Base-by-base conservation (phyloP, 2,888 invertebrate genomes). In the Noctua janthina region DNA sequence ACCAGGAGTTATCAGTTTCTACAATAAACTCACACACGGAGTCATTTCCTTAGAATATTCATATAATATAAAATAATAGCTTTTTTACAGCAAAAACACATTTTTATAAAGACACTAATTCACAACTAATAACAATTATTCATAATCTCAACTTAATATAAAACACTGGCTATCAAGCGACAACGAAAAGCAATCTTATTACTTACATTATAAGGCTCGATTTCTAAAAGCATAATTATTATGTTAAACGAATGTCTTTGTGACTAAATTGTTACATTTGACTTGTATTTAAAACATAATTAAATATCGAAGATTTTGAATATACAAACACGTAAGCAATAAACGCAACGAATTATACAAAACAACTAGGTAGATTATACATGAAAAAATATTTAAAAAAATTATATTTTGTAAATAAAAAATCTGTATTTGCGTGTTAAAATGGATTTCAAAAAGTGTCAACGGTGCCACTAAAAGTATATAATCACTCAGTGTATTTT, bases 171-270 rank as follows among this genome's bases (percentile, higher is more conserved):
- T 76, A 76, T 78, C 66, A 85, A 87, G 87, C 78, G 74, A 81
- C 70, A 80, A 23, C 39, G 39, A 78, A 90, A 90, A 92, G 91
- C 92, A 93, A 93, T 91, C 84, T 91, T 90, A 94, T 93, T 93
- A 92, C 92, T 92, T 71, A 90, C 13, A 79, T 78, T 85, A 90
- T 92, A 93, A 91, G 89, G 90, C 91, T 76, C 87, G 78, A 82
- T 85, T 88, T 86, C 35, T 73, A 82, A 73, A 46, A 75, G 46
- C 73, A 70, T 76, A 64, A 64, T 29, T 35, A 51, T 74, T 82
- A 69, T 46, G n/a, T 51, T 76, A 56, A 70, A 81, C 62, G 54
- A 76, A 79, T 78, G 75, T 78, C 54, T 85, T 82, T 82, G 66
- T 76, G 49, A 56, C 39, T 69, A 73, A 78, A 78, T 78, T 78